Percentiles rank a stretch among this genome's conserved stretches.
Evolutionary conservation across 2,888 invertebrate species (phyloP).

Genomic region (Synergus japonicus): DNA sequence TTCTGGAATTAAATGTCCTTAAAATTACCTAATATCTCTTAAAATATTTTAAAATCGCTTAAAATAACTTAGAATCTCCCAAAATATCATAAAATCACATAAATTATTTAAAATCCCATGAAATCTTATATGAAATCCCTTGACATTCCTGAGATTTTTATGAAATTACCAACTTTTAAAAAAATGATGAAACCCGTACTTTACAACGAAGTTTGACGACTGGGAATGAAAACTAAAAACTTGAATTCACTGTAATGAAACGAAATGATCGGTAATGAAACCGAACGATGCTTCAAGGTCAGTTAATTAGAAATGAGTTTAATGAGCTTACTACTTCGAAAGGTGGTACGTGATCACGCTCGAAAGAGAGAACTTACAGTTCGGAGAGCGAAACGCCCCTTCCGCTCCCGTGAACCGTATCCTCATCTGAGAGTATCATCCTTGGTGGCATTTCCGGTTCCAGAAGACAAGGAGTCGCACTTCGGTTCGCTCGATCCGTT

Average conservation of each 20-base stretch:
- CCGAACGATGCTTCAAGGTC: slow-evolving; percentile 4
- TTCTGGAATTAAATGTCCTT: too few species aligned
- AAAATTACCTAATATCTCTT: too few species aligned
- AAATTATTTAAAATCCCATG: too few species aligned
- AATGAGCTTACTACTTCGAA: background rate
- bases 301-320: slow-evolving; percentile 7
- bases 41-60: too few species aligned
- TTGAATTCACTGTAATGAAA: background rate
- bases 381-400: slow-evolving; percentile 47
- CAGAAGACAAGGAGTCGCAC: background rate
- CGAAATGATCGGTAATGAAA: slow-evolving; percentile 6
- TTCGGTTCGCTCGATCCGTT: background rate
- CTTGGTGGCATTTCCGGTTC: slow-evolving; percentile 3
- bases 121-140: too few species aligned
- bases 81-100: too few species aligned
- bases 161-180: too few species aligned
- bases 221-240: background rate
- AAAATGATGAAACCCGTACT: too few species aligned
- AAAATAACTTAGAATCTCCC: too few species aligned
- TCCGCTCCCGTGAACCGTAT: slow-evolving; percentile 49
- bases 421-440: slow-evolving; percentile 36
- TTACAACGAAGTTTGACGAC: background rate
- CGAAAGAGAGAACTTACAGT: slow-evolving; percentile 50
- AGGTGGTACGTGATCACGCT: background rate
- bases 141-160: too few species aligned